Base-by-base conservation (phyloP, 2,113 vertebrate species). In the Nothobranchius kuhntae region DNA sequence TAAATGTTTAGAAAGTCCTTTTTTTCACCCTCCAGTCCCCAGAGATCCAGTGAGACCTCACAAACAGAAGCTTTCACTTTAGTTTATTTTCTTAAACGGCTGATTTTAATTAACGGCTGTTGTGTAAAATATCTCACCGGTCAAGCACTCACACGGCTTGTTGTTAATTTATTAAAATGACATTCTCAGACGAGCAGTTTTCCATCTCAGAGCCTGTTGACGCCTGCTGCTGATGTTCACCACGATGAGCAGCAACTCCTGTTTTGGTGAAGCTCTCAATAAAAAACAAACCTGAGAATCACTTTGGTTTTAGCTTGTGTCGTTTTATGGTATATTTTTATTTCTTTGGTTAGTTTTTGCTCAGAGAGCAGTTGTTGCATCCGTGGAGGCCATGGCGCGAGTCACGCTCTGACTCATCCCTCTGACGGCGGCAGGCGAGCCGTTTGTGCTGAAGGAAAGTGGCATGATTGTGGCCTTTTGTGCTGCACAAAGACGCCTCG, bases 381-480 rank as follows among this genome's bases (percentile, higher is more conserved):
- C 66, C 15, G 30, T 55, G 24, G 24, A 59, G 65, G 74, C 69
- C 82, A 36, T 26, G 1, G 30, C 50, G 21, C 64, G 54, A 68
- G 50, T 3, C 42, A 54, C 46, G 80, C 61, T 72, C 68, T 89
- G 86, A 90, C 38, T 88, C 89, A 88, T 80, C 56, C 63, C 65
- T 72, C 17, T 60, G 26, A 68, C 88, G 57, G 73, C 71, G 50
- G 82, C 81, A 74, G 61, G 73, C 26, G 0, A 53, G 46, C 35
- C 1, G 0, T 58, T 80, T 82, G 75, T 14, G 53, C 68, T 78
- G 71, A 81, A 75, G 38, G 65, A 70, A 30, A 46, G 58, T 40
- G 68, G 63, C 60, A 50, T 84, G 60, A 87, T 77, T 83, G 60
- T 21, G 36, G 44, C 59, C 75, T 77, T 80, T 86, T 73, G 55